Evolutionary conservation across 1,140 invertebrate species (phyloP).

Genomic region (Anagrus nilaparvatae): DNA sequence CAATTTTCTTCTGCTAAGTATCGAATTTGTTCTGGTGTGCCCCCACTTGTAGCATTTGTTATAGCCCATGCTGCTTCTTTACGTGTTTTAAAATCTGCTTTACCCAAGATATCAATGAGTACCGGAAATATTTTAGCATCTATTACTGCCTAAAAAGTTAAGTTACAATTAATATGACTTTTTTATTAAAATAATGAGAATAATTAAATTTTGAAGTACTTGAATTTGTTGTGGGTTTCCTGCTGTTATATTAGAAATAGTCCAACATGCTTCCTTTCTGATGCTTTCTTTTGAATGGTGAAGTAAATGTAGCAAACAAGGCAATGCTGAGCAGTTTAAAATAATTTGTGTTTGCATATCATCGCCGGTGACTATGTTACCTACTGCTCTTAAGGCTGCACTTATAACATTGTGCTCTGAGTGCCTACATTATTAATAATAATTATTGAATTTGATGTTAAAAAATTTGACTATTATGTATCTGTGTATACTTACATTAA

Average conservation of each 20-base stretch:
- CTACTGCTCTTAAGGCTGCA: slow-evolving; percentile 87
- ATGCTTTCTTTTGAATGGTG: slow-evolving; percentile 73
- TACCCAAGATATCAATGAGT: slow-evolving; percentile 81
- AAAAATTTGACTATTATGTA: slow-evolving; percentile 1
- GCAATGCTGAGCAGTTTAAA: slow-evolving; percentile 81
- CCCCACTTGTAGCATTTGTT: slow-evolving; percentile 93
- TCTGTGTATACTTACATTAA: slow-evolving; percentile 58
- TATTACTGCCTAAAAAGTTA: slow-evolving; percentile 70
- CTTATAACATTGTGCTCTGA: slow-evolving; percentile 86
- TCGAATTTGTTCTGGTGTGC: slow-evolving; percentile 83
- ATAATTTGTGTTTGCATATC: slow-evolving; percentile 94
- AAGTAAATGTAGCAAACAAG: slow-evolving; percentile 74
- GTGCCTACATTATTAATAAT: slow-evolving; percentile 57
- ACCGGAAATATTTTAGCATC: slow-evolving; percentile 92
- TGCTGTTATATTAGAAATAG: slow-evolving; percentile 95
- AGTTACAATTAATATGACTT: background rate
- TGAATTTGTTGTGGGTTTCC: slow-evolving; percentile 91
- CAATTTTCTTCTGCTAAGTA: slow-evolving; percentile 62
- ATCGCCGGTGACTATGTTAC: slow-evolving; percentile 97
- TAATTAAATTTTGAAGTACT: slow-evolving; percentile 34
- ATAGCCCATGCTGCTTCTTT: slow-evolving; percentile 97
- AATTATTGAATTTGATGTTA: slow-evolving; percentile 10
- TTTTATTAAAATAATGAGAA: background rate
- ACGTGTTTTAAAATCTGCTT: slow-evolving; percentile 91
- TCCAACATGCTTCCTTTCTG: slow-evolving; percentile 96